A percentile compares a stretch with the other conserved stretches of the same genome.
These are phyloP conservation scores for Thelaira solivaga DNA, from an alignment of 2,888 invertebrate species.

Conservation along the genomic window DNA sequence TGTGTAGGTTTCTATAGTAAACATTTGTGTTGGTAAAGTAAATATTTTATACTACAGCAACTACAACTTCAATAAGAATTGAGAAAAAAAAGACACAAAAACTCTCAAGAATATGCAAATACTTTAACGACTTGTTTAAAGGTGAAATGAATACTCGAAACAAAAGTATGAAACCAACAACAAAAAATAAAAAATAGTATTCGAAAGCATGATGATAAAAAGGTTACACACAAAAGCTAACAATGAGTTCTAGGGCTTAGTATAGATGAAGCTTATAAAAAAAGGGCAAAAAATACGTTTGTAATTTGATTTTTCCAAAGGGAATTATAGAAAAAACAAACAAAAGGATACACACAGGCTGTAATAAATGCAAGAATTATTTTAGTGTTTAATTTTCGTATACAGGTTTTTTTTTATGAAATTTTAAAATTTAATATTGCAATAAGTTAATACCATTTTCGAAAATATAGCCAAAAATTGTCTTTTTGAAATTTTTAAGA, in stretches of 20 bases:
- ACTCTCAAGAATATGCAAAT: slow-evolving; percentile 72
- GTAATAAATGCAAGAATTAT: slow-evolving; percentile 24
- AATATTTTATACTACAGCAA: slow-evolving; percentile 25
- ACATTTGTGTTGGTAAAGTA: slow-evolving; percentile 12
- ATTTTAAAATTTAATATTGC: no score
- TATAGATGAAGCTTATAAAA: background rate
- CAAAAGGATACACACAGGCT: slow-evolving; percentile 8
- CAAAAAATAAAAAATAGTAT: background rate
- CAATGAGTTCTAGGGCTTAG: background rate
- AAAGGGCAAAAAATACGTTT: background rate
- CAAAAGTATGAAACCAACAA: background rate
- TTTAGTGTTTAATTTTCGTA: slow-evolving; percentile 8
- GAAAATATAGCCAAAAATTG: no score
- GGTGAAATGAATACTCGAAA: slow-evolving; percentile 70
- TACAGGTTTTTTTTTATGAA: no score
- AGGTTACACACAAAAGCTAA: background rate
- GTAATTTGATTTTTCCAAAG: slow-evolving; percentile 38
- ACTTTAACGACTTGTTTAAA: slow-evolving; percentile 75
- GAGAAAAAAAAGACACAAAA: slow-evolving; percentile 55
- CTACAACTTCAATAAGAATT: background rate
- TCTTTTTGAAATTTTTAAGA: no score
- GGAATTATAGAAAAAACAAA: slow-evolving; percentile 17
- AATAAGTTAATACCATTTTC: no score
- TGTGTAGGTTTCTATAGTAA: background rate
- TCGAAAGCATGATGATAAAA: slow-evolving; percentile 34